Base-by-base conservation (phyloP, 2,113 vertebrate species). In the Morphnarchus princeps region DNA sequence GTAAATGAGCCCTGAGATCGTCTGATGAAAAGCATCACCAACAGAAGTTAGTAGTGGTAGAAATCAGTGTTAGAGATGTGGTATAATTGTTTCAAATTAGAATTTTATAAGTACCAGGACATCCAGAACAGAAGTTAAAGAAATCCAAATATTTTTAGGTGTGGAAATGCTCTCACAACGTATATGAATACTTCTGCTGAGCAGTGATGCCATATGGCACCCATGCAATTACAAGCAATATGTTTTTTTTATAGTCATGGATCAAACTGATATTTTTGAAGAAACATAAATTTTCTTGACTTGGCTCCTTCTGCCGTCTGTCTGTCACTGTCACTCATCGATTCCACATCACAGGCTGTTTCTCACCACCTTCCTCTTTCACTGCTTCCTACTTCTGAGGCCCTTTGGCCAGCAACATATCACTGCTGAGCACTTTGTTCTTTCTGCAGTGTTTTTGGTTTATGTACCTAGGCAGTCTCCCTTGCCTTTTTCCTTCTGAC, bases 1-100 rank as follows among this genome's bases (percentile, higher is more conserved):
- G 93, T 94, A 96, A 97, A 94, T 96, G 96, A 92, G 54, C 82
- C 50, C 67, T 92, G 76, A 92, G 71, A 92, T 86, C 67, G 63
- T 77, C n/a, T 93, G 55, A 81, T 81, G n/a, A 36, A 94, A 94
- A 95, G 25, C 66, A 73, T 69, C 74, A 58, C 58, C 54, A 91
- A 55, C 58, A 94, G 49, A 90, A 94, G 4, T 22, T 25, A 13
- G 40, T 73, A 47, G 34, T 71, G 16, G 55, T 88, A 74, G 55
- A 86, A 89, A 78, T 7, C 2, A 0, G 26, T 67, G 15, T 76
- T 73, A 70, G 49, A 77, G 12, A 50, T 66, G 25, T 66, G 40
- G 78, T 65, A 21, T 38, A 77, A 69, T 65, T 85, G 11, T 69
- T 66, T 85, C 45, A 82, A 90, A 52, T 19, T 58, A 73, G 58